Base-by-base conservation (phyloP, 2,797 vertebrate genomes). In the Pseudotriccus pelzelni region DNA sequence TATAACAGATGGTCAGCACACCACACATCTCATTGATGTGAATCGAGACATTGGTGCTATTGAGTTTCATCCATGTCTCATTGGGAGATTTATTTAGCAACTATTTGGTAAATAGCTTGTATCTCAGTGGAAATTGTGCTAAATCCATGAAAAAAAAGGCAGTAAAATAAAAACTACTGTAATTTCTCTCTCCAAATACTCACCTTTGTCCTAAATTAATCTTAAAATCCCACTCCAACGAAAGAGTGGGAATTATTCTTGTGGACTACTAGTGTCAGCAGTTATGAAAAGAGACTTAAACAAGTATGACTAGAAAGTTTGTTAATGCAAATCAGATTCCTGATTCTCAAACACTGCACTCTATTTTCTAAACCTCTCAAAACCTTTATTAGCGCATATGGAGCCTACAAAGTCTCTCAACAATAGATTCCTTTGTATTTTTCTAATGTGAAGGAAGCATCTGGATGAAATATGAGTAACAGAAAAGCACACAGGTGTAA, bases 1-100 rank as follows among this genome's bases (percentile, higher is more conserved):
- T 64, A 11, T 70, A 97, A 96, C 98, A 98, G 97, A 97, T 97
- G 97, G 97, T 59, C 96, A 96, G 94, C 96, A 96, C 77, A 92
- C 78, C 85, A 90, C 83, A 97, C 95, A 88, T 90, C 94, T 94
- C 94, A 90, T 32, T 77, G 46, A 97, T 89, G 92, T 92, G 95
- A 97, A 97, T 90, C 82, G 93, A 96, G 97, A 97, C 90, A 92
- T 94, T 96, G 96, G 94, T 8, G 7, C 93, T 96, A 95, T 92
- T 95, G 77, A 75, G 85, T 97, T 97, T 96, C 96, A 94, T 87
- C 77, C 94, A 44, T 41, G 94, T 97, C 97, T 97, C 96, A 90
- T 85, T 87, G 87, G 91, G 85, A 95, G 96, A 97, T 94, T 96
- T 95, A 94, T 88, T 96, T 90, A 89, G 86, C 79, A 92, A 93